Percentiles rank a stretch among this genome's conserved stretches.
phyloP scores from a whole-genome alignment of 2,797 vertebrate species.

The Pseudomugil gertrudae region DNA sequence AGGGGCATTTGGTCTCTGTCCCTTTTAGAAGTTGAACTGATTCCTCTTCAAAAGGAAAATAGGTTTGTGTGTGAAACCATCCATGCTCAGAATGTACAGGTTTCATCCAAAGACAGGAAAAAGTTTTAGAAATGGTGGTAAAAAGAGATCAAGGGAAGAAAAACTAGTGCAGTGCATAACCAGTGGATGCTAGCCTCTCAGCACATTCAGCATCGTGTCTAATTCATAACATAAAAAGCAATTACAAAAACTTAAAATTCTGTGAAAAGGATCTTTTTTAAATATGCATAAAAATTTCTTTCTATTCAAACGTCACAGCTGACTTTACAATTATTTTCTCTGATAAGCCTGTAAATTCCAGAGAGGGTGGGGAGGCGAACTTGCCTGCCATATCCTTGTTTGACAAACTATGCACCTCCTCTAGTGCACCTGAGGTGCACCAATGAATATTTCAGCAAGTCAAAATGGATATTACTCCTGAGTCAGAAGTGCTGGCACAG shows the following conservation, averaged over 20 bases:
- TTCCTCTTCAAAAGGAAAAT: not conserved
- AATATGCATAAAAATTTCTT: slow-evolving; percentile 3
- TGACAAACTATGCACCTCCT: slow-evolving; percentile 65
- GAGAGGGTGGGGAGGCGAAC: slow-evolving; percentile 35
- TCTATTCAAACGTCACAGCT: not conserved
- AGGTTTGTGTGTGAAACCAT: not conserved
- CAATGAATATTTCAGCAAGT: slow-evolving; percentile 82
- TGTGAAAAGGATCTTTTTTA: slow-evolving; percentile 1
- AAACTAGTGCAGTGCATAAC: not conserved
- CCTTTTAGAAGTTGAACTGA: not conserved
- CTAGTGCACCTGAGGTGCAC: slow-evolving; percentile 56
- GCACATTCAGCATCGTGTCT: not conserved
- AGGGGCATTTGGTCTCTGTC: not conserved
- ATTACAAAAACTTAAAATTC: slow-evolving; percentile 3
- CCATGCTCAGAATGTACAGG: not conserved
- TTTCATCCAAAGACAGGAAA: not conserved
- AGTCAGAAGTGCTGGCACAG: slow-evolving; percentile 65
- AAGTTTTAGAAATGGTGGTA: not conserved
- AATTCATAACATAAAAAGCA: not conserved
- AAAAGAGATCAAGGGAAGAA: not conserved
- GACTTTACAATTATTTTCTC: slow-evolving; percentile 19
- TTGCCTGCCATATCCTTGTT: slow-evolving; percentile 52
- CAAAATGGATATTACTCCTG: slow-evolving; percentile 76
- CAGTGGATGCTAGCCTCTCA: slow-evolving; percentile 2
- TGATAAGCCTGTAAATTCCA: slow-evolving; percentile 48